Conservation (phyloP, 2,113 vertebrate species). For the Psophia crepitans region DNA sequence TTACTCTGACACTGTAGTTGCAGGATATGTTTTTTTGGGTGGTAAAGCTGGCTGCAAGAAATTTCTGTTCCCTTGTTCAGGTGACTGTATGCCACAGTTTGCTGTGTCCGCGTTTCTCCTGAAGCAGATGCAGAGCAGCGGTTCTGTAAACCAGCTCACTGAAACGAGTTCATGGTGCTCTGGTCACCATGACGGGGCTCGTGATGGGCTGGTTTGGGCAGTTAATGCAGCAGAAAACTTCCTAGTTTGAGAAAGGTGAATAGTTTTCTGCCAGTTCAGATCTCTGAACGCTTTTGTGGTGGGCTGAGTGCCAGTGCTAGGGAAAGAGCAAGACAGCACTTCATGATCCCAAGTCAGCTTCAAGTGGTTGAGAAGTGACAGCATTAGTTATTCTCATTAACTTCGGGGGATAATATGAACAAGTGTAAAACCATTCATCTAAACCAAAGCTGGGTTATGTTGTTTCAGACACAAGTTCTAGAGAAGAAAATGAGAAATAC, state of each 20-base stretch:
- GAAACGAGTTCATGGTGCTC: background rate
- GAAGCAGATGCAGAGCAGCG: background rate
- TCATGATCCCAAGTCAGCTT: background rate
- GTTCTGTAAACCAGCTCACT: background rate
- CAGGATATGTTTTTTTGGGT: background rate
- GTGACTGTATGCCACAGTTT: background rate
- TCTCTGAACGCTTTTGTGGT: rapidly evolving
- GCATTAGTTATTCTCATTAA: too few relatives aligned
- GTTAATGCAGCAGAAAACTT: background rate
- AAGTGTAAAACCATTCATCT: too few relatives aligned
- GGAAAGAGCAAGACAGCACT: background rate
- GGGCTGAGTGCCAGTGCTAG: background rate
- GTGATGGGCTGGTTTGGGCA: background rate
- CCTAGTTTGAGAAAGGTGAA: background rate
- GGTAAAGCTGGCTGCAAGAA: background rate
- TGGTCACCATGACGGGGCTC: rapidly evolving
- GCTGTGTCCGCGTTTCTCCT: background rate
- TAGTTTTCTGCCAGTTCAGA: background rate
- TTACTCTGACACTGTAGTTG: background rate
- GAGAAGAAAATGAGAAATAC: too few relatives aligned
- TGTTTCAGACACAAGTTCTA: too few relatives aligned
- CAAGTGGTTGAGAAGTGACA: background rate
- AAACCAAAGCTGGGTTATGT: too few relatives aligned
- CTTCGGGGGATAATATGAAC: too few relatives aligned
- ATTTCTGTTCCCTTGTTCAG: rapidly evolving